A percentile compares a stretch with the other conserved stretches of the same genome.
Conservation (phyloP, 2,888 invertebrate genomes). For the Zaprionus bogoriensis region DNA sequence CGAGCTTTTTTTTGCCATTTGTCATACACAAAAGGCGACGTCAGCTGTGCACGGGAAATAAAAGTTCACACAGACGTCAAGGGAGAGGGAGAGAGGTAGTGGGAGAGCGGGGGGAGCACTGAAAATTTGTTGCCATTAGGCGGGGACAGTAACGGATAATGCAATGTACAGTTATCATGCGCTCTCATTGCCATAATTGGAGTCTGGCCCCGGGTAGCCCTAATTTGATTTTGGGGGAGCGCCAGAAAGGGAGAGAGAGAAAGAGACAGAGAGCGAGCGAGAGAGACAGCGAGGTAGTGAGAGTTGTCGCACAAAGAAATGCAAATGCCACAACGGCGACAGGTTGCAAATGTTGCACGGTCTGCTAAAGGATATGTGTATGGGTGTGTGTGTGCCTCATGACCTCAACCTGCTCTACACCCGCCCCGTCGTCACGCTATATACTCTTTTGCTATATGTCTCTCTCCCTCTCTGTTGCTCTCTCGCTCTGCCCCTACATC, state of each 20-base stretch:
- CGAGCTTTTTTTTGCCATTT: constrained; percentile 49
- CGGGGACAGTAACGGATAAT: constrained; percentile 31
- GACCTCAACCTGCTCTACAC: not conserved
- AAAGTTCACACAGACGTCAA: constrained; percentile 29
- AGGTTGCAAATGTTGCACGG: constrained; percentile 41
- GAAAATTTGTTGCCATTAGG: constrained; percentile 52
- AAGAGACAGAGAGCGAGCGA: not conserved
- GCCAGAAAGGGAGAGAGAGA: not conserved
- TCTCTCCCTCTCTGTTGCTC: not conserved
- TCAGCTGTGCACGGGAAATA: constrained; percentile 50
- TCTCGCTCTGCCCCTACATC: constrained; percentile 8
- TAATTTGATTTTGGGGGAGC: not conserved
- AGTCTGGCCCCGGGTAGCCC: constrained; percentile 16
- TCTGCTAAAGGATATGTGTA: too few relatives aligned
- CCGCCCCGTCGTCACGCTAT: not conserved
- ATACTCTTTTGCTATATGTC: not conserved
- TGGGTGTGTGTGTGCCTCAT: not conserved
- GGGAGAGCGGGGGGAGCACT: too few relatives aligned
- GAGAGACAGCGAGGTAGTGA: not conserved
- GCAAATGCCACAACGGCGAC: constrained; percentile 52
- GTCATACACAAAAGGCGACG: constrained; percentile 55
- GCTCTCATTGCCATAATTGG: constrained; percentile 52
- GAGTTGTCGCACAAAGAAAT: constrained; percentile 44
- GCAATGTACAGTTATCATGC: constrained; percentile 46
- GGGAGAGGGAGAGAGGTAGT: not conserved